Evolutionary conservation across 2,888 invertebrate genomes (phyloP), one percentile per base, ranked within the genome.

Genomic region (Galeopsomyia nigrocyanea): DNA sequence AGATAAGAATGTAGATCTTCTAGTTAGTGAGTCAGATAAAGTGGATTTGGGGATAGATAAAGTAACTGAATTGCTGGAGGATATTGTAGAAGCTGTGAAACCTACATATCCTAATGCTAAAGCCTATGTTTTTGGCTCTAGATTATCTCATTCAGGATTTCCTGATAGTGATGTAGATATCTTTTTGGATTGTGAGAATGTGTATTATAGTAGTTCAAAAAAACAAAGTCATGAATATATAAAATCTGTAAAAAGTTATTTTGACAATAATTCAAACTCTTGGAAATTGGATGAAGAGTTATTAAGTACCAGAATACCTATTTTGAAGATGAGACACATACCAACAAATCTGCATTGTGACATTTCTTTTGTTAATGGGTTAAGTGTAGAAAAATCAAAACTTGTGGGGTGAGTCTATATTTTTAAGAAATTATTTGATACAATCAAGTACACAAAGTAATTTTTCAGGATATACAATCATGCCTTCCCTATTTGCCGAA

Each of bases 71-170:
- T 51, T 83, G 6, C 19, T 77, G 5, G 16, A 65, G 31, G 78
- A 77, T 55, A 71, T 85, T 55, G 76, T 79, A 72, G 60, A 62
- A 13, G 75, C 77, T 14, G 78, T 81, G 0, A 71, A 62, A 55
- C 13, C 47, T 0, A 21, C 58, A 16, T 80, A 77, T 71, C 76
- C 79, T 2, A 19, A 68, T 1, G 80, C 79, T 0, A 87, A 88
- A 77, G 86, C 88, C 7, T 87, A 89, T 80, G 87, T 88, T 17
- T 92, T 91, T 82, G 92, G 92, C 7, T 92, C 91, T 0, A 87
- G 90, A 53, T 83, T 89, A 0, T 88, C 88, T 26, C 90, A 90
- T 1, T 82, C 91, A 31, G 90, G 88, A 6, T 70, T 77, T n/a
- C 26, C 61, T 17, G 74, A 79, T 3, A 84, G 83, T 47, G 83